Base-by-base conservation (phyloP, 2,888 invertebrate genomes). In the Volucella bombylans region DNA sequence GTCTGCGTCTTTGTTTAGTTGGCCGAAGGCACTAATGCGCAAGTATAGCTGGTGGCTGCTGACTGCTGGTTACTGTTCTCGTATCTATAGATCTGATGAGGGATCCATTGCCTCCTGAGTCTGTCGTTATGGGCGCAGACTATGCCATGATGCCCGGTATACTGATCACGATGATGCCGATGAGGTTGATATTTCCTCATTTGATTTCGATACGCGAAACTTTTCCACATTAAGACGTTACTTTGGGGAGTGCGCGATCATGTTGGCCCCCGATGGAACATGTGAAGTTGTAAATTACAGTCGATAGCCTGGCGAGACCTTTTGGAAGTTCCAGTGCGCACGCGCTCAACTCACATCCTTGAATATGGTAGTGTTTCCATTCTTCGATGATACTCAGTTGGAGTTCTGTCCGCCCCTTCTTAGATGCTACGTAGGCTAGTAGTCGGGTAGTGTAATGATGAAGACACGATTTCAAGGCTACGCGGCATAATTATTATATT, bases 141-240 rank as follows among this genome's bases (percentile, higher is more conserved):
- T n/a, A 47, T 47, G 72, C 57, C 41, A 45, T 55, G 59, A 6
- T 31, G 31, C 6, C 23, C 55, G 61, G 45, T 62, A 52, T 14
- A 62, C 18, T 76, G 65, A 39, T 43, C 50, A 67, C 76, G 73
- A 55, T 64, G 67, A 54, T 55, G 55, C 64, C 47, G 74, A 71
- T 85, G 71, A 76, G 81, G 80, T 81, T 85, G 76, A 85, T 85
- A 77, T 85, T 85, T 85, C 85, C 85, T 85, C 81, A 85, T 85
- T 85, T 77, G 80, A 85, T 85, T 85, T 85, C 85, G 85, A 85
- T 85, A 85, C 76, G 85, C 85, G 81, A 85, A 85, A 77, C 85
- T 81, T 81, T 79, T 81, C 68, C 76, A 45, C 85, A 85, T 85
- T 80, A 85, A 85, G 81, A 81, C 77, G 85, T 85, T 81, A 80